Conservation (phyloP, 2,113 vertebrate genomes). For the Romanogobio albipinnatus region DNA sequence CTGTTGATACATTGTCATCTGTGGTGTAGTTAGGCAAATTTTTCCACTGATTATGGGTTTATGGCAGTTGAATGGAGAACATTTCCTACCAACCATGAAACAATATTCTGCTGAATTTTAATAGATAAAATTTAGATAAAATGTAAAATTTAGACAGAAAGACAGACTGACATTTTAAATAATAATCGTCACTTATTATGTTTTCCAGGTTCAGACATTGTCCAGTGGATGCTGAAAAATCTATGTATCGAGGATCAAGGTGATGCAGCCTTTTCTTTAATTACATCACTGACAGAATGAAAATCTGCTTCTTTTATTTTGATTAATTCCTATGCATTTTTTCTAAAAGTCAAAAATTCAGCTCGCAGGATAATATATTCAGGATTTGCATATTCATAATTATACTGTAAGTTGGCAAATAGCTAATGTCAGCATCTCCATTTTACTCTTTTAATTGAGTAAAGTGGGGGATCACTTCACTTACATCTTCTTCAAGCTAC, state of each 20-base stretch:
- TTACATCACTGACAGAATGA: constrained; percentile 32
- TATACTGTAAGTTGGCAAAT: neutral
- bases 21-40: neutral
- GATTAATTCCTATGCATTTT: neutral
- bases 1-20: neutral
- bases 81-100: neutral
- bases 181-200: constrained; percentile 59
- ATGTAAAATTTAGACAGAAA: too few relatives aligned
- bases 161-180: neutral
- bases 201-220: constrained; percentile 92
- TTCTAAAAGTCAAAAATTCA: neutral
- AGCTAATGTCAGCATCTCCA: constrained; percentile 32
- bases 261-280: constrained; percentile 63
- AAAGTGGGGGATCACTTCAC: neutral
- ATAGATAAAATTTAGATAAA: neutral
- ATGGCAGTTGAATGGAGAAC: neutral
- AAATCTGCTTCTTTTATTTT: neutral
- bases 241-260: constrained; percentile 97
- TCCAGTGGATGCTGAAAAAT: constrained; percentile 98
- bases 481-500: neutral
- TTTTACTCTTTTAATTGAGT: constrained; percentile 16
- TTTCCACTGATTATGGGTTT: constrained; percentile 48
- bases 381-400: constrained; percentile 1
- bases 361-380: constrained; percentile 4
- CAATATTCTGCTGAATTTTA: neutral